Base-by-base conservation (phyloP, 2,113 vertebrate species). In the Festucalex cinctus region DNA sequence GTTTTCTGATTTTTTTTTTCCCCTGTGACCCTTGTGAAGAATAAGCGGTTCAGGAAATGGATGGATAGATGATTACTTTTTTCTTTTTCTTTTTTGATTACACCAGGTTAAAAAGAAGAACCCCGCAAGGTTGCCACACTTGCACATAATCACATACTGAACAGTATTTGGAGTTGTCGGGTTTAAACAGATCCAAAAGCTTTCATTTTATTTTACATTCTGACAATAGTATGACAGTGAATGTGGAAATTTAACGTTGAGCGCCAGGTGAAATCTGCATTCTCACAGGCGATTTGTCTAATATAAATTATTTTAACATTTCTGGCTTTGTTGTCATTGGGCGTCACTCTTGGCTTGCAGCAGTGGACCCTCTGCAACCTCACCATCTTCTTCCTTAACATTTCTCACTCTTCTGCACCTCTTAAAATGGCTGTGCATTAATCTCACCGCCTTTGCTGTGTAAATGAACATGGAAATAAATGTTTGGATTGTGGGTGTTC, bases 301-400 rank as follows among this genome's bases (percentile, higher is more conserved):
- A 82, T 75, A 71, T 73, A 64, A 68, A 75, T 76, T 76, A 48
- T 63, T 65, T 74, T 63, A 81, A 68, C 69, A 5, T 69, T 78
- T 68, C 63, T 68, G 65, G 66, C 66, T 71, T 19, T 69, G 60
- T 75, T 57, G 66, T 61, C 69, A 54, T 66, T 65, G 60, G 59
- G 62, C 61, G 62, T 65, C 73, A 68, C 43, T 59, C 53, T 77
- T 78, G 63, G 26, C 63, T 69, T 69, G 10, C n/a, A 66, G 54
- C 66, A 37, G 12, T 0, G 0, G 69, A 67, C 60, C 24, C 16
- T 61, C 35, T 41, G 5, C 73, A 72, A 81, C 74, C 78, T 77
- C 65, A 32, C 63, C 59, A 62, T 53, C 32, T 69, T 58, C 5
- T 3, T 9, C 32, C 20, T n/a, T 46, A 1, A 48, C 73, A 32